These are phyloP conservation scores for Archaeoteleia sp. DNA, from an alignment of 2,888 invertebrate genomes.

Conservation along the genomic window DNA sequence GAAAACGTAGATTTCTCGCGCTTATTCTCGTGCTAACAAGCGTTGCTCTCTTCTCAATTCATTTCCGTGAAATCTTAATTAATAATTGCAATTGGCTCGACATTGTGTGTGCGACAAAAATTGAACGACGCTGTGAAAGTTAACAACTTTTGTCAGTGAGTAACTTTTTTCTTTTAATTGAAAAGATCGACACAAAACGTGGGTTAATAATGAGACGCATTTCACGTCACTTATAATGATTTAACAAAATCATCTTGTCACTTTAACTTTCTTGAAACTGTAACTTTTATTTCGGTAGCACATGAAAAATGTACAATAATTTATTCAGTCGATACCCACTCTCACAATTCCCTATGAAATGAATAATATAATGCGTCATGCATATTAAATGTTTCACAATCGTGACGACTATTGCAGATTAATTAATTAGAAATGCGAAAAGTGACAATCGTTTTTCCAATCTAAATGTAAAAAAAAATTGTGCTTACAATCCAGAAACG, in stretches of 20 bases:
- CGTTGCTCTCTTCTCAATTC: conserved; percentile 16
- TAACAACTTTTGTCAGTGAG: conserved; percentile 38
- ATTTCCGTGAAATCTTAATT: conserved; percentile 37
- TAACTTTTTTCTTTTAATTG: conserved; percentile 14
- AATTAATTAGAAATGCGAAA: conserved; percentile 6
- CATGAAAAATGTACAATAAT: too few species aligned
- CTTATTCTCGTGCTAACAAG: conserved; percentile 11
- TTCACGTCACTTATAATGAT: too few species aligned
- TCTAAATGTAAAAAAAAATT: conserved; percentile 23
- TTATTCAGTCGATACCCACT: too few species aligned
- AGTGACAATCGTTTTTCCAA: conserved; percentile 10
- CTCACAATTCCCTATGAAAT: not conserved
- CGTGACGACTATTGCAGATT: not conserved
- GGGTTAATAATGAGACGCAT: too few species aligned
- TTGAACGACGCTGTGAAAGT: conserved; percentile 36
- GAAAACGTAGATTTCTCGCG: conserved; percentile 46
- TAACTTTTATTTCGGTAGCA: too few species aligned
- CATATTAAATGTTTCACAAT: not conserved
- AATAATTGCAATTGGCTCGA: conserved; percentile 14
- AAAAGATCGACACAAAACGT: conserved; percentile 9
- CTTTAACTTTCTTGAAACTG: too few species aligned
- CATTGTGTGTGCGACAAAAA: not conserved
- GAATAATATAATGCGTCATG: not conserved
- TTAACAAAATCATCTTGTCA: too few species aligned
- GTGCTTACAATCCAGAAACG: conserved; percentile 13